Evolutionary conservation across 1,140 invertebrate species (phyloP), one percentile per base, ranked within the genome.

Genomic region (Himalopsyche phryganea): DNA sequence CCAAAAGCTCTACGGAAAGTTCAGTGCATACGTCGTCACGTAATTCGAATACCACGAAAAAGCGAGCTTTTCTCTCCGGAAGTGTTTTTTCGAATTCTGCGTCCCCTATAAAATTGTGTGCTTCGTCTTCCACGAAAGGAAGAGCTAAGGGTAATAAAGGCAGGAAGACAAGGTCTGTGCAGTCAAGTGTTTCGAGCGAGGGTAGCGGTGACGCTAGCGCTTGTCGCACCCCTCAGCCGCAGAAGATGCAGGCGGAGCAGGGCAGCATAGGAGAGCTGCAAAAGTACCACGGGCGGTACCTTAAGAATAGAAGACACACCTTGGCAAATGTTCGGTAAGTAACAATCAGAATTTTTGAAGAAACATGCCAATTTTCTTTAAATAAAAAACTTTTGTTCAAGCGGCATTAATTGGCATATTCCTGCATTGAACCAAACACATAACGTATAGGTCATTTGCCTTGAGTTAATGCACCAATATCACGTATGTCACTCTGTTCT

Each of bases 261-360:
- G 90, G 90, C 36, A 89, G 88, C 73, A 91, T 92, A 69, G 89
- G 89, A 41, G 89, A 91, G 69, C 81, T 92, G 52, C 86, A 91
- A 66, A 89, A 89, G 66, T 92, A 92, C 71, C 90, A 92, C 69
- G 90, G 89, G 66, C 75, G 86, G 63, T 89, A 88, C 72, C 82
- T 91, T 50, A 84, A 89, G 70, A 91, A 88, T 67, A 80, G 90
- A 18, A 80, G 90, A 36, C 90, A 92, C 71, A 92, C 90, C 3
- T 78, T 92, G 63, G 90, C 90, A 50, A 91, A 91, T 75, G 90
- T 92, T 76, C 88, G 89, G 89, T 92, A 73, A 91, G 89, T 81
- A 42, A 41, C 42, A 11, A 28, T 28, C n/a, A n/a, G n/a, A 28
- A 28, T 28, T 5, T 28, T 28, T 28, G 23, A 28, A 28, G 3